Conservation (phyloP, 2,797 vertebrate species). For the Parauchenoglanis punctatus region DNA sequence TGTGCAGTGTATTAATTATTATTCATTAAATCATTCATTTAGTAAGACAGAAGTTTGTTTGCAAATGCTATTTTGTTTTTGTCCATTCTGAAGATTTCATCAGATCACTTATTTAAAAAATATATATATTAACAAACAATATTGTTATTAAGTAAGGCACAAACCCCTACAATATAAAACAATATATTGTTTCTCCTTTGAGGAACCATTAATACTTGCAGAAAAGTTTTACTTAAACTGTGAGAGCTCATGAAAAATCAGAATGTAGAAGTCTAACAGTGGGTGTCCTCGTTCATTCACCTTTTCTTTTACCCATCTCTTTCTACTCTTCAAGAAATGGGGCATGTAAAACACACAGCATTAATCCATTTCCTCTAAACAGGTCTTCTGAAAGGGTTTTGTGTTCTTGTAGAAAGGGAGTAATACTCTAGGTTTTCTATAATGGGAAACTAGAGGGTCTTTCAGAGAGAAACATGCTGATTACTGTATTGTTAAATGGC, state of each 20-base stretch:
- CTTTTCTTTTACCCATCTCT: conserved; percentile 64
- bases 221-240: conserved; percentile 23
- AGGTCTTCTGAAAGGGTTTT: conserved; percentile 76
- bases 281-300: conserved; percentile 69
- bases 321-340: conserved; percentile 65
- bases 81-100: not conserved
- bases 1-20: not conserved
- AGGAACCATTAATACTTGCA: not conserved
- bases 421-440: conserved; percentile 80
- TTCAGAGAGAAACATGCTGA: conserved; percentile 86
- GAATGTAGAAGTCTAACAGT: conserved; percentile 61
- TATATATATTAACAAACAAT: not conserved
- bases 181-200: not conserved
- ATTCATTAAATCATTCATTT: not conserved
- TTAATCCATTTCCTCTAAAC: conserved; percentile 79
- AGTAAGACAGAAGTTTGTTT: not conserved
- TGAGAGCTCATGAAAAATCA: conserved; percentile 46
- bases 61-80: not conserved
- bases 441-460: conserved; percentile 75
- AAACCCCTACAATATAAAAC: not conserved
- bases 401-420: conserved; percentile 71
- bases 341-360: conserved; percentile 69
- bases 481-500: conserved; percentile 87
- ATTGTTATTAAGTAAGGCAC: not conserved
- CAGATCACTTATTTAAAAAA: not conserved